These are phyloP conservation scores for Clarias gariepinus DNA, from an alignment of 2,113 vertebrate genomes.

Conservation along the genomic window DNA sequence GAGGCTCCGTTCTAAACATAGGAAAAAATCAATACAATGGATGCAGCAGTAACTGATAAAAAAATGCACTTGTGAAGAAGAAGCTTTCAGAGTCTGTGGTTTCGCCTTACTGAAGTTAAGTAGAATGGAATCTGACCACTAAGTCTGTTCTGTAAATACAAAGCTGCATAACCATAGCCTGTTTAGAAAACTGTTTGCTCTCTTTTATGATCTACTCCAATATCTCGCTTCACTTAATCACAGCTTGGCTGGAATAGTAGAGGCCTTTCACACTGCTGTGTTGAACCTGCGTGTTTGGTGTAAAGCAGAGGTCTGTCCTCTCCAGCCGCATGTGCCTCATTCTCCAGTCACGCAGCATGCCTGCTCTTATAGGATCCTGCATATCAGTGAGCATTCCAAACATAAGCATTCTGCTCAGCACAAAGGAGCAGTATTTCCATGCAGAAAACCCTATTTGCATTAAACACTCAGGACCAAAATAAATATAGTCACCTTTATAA, in stretches of 20 bases:
- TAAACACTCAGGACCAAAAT: background rate
- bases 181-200: background rate
- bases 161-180: background rate
- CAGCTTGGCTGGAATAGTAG: background rate
- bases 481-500: background rate
- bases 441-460: background rate
- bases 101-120: background rate
- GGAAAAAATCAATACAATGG: conserved; percentile 31
- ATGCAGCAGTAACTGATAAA: background rate
- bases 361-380: conserved; percentile 23
- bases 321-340: background rate
- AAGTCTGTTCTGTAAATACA: conserved; percentile 13
- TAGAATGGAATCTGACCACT: background rate
- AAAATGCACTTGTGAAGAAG: background rate
- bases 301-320: conserved; percentile 20
- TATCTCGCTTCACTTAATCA: conserved; percentile 19
- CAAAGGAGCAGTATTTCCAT: conserved; percentile 4
- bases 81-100: conserved; percentile 14
- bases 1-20: conserved; percentile 16
- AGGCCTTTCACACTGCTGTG: conserved; percentile 36
- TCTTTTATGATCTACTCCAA: background rate
- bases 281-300: conserved; percentile 54
- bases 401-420: conserved; percentile 27
- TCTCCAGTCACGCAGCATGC: background rate
- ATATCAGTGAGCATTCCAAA: conserved; percentile 35